Evolutionary conservation across 2,888 invertebrate genomes (phyloP).

Genomic region (Xylota sylvarum): DNA sequence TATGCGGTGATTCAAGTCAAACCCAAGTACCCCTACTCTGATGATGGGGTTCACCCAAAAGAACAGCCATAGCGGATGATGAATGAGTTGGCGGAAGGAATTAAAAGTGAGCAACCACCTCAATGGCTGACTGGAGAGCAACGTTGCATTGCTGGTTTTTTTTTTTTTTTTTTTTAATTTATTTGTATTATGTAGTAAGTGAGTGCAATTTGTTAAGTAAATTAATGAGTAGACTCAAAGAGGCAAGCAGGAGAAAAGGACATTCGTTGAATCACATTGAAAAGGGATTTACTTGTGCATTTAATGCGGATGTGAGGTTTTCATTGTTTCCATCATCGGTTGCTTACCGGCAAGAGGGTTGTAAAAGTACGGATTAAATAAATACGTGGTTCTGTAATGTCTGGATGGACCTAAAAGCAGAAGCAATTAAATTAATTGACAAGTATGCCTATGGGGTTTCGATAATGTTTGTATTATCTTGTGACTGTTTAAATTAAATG

Average conservation of each 20-base stretch:
- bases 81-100: conserved; percentile 61
- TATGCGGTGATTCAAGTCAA: conserved; percentile 59
- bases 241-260: conserved; percentile 24
- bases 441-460: too few species aligned
- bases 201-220: conserved; percentile 75
- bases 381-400: background rate
- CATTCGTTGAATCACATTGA: background rate
- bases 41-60: conserved; percentile 19
- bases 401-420: background rate
- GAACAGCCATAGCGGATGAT: conserved; percentile 47
- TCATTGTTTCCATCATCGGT: conserved; percentile 32
- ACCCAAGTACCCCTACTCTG: conserved; percentile 16
- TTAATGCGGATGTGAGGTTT: conserved; percentile 18
- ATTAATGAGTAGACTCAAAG: conserved; percentile 73
- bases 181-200: conserved; percentile 56
- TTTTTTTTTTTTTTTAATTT: conserved; percentile 21
- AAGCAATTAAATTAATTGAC: conserved; percentile 53
- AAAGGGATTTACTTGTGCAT: background rate
- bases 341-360: background rate
- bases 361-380: conserved; percentile 10
- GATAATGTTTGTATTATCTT: too few species aligned
- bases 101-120: conserved; percentile 55
- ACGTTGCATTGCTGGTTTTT: conserved; percentile 13
- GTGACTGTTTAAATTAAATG: too few species aligned
- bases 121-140: conserved; percentile 28